Evolutionary conservation across 1,140 invertebrate genomes (phyloP).

Genomic region (Eriocheir sinensis): DNA sequence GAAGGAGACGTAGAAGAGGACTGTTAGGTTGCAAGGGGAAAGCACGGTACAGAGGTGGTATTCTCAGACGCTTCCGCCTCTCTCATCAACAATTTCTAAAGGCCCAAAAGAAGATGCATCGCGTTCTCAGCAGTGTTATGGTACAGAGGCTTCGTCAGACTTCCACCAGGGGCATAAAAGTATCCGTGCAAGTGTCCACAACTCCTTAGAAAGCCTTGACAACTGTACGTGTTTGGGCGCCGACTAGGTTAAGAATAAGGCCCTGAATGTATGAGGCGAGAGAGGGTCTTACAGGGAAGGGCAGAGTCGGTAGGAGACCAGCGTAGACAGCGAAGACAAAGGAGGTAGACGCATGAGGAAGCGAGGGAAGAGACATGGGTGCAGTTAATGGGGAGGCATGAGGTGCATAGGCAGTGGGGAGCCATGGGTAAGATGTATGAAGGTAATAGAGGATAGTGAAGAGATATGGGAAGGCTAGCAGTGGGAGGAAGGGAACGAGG

Average conservation of each 20-base stretch:
- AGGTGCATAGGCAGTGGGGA: not conserved
- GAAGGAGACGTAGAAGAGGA: not conserved
- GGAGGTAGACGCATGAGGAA: not conserved
- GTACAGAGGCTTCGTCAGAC: no score
- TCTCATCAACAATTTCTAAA: no score
- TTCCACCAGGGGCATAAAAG: no score
- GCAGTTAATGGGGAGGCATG: not conserved
- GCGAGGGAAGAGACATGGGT: not conserved
- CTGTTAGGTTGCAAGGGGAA: not conserved
- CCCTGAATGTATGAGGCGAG: not conserved
- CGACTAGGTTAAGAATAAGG: no score
- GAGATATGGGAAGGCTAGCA: not conserved
- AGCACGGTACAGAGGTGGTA: no score
- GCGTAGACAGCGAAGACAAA: not conserved
- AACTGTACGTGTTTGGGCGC: no score
- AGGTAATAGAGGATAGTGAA: slow-evolving; percentile 11
- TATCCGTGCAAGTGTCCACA: no score
- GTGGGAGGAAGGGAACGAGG: not conserved
- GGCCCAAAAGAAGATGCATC: no score
- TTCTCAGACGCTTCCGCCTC: no score
- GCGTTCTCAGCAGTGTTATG: no score
- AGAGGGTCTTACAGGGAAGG: not conserved
- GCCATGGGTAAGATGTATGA: slow-evolving; percentile 1
- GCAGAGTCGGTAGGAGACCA: no score
- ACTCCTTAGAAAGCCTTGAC: no score